Conservation (phyloP, 2,888 invertebrate species). For the Chirona hameri region DNA sequence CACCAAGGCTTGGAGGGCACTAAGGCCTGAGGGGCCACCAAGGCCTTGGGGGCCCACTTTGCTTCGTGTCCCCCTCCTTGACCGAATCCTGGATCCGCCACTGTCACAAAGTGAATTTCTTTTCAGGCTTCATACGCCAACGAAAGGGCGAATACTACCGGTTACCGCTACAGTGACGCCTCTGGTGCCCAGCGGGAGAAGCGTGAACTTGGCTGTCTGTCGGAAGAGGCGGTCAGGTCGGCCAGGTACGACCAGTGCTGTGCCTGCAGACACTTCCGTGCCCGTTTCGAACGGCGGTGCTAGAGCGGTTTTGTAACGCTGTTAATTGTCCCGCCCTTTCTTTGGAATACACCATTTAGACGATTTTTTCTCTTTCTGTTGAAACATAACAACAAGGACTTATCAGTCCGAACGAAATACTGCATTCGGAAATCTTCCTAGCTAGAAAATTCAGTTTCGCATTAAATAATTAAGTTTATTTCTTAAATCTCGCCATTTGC, state of each 20-base stretch:
- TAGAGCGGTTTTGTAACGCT: neutral
- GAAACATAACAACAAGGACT: no score
- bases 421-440: no score
- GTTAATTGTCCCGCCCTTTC: no score
- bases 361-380: neutral
- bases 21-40: no score
- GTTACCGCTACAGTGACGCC: neutral
- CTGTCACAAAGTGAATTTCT: neutral
- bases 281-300: neutral
- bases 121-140: neutral
- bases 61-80: no score
- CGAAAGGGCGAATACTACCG: no score
- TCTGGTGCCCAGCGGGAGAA: neutral
- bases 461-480: neutral
- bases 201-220: neutral
- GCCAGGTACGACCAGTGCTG: slow-evolving; percentile 1
- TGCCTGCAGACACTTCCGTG: neutral
- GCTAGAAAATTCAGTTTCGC: neutral
- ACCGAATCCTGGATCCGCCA: no score
- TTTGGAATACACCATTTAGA: neutral
- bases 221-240: neutral
- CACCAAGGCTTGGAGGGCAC: no score
- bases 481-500: no score
- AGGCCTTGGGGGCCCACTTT: no score
- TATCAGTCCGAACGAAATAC: no score